These are phyloP conservation scores for Sebastes minor DNA, from an alignment of 2,797 vertebrate species.

Conservation along the genomic window DNA sequence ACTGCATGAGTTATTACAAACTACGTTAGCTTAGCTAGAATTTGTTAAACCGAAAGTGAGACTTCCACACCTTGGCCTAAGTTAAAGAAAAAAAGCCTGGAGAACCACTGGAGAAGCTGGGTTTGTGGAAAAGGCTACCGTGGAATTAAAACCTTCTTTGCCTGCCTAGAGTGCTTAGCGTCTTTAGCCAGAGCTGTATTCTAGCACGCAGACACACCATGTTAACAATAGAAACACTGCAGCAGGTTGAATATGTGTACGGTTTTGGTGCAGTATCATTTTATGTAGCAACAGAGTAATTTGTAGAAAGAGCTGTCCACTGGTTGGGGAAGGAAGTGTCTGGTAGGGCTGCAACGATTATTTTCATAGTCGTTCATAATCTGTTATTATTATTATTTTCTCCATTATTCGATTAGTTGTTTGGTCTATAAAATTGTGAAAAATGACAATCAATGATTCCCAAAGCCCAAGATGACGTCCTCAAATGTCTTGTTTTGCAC, in stretches of 20 bases:
- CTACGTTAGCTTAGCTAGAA: background rate
- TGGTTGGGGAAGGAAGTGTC: background rate
- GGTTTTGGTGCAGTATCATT: background rate
- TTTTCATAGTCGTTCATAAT: too few relatives aligned
- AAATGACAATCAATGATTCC: too few relatives aligned
- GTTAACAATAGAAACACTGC: conserved; percentile 28
- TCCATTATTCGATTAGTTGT: too few relatives aligned
- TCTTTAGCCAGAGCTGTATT: conserved; percentile 35
- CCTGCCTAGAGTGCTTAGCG: background rate
- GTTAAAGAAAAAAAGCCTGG: background rate
- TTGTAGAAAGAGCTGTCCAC: background rate
- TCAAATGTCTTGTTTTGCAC: too few relatives aligned
- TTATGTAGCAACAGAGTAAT: background rate
- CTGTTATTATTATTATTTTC: too few relatives aligned
- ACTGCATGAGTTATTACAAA: too few relatives aligned
- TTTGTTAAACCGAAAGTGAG: conserved; percentile 40
- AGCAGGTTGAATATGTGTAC: background rate
- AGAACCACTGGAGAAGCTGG: conserved; percentile 4
- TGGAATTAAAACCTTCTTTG: conserved; percentile 42
- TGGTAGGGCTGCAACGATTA: background rate
- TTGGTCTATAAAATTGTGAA: too few relatives aligned
- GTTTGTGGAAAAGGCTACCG: conserved; percentile 48
- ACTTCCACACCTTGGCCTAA: background rate
- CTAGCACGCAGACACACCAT: background rate
- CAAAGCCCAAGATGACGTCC: too few relatives aligned